phyloP scores from a whole-genome alignment of 2,888 invertebrate genomes.

The Epistrophe eligans region DNA sequence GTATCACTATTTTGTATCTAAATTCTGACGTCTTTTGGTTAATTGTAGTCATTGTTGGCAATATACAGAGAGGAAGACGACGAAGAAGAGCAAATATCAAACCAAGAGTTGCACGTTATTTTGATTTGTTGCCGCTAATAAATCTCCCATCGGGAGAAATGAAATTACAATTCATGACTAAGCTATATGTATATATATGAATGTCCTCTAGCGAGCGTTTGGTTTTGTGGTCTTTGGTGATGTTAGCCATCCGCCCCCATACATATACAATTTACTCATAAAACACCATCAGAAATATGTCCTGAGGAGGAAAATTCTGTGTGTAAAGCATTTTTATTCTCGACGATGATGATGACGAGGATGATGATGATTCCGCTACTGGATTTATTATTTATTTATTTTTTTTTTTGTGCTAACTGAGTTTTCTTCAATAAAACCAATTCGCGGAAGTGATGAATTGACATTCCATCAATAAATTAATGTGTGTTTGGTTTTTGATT shows the following conservation, averaged over 20 bases:
- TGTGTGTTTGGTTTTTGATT: conserved; percentile 42
- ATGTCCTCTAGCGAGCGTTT: neutral
- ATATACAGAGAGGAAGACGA: neutral
- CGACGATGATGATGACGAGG: neutral
- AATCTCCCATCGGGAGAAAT: conserved; percentile 51
- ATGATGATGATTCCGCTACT: conserved; percentile 22
- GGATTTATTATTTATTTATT: conserved; percentile 14
- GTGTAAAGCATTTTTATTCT: neutral
- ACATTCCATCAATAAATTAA: conserved; percentile 41
- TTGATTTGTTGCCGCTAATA: conserved; percentile 70
- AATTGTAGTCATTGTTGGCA: conserved; percentile 58
- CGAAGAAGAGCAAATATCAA: conserved; percentile 13
- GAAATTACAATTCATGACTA: conserved; percentile 46
- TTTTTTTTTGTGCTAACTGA: neutral
- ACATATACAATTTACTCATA: neutral
- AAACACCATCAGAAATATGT: conserved; percentile 9
- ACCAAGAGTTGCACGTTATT: conserved; percentile 40
- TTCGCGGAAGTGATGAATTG: conserved; percentile 47
- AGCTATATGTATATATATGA: neutral
- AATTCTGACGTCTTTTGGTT: conserved; percentile 60
- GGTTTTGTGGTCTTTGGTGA: neutral
- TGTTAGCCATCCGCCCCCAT: neutral
- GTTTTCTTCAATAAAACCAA: conserved; percentile 19
- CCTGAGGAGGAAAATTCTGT: neutral
- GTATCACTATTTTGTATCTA: conserved; percentile 44